Base-by-base conservation (phyloP, 2,888 invertebrate genomes). In the Sarcophaga caerulescens region DNA sequence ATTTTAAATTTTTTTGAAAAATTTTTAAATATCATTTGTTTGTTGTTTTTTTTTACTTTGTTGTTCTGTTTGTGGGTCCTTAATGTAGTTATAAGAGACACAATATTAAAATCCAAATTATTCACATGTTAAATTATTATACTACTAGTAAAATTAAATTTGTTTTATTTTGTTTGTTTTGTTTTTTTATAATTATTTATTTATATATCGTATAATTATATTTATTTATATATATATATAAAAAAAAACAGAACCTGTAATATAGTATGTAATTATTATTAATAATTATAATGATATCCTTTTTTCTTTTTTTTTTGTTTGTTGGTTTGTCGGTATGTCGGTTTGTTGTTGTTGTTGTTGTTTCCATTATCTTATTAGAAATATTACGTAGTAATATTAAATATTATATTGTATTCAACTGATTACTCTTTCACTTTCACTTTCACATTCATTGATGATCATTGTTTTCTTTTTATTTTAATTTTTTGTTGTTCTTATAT, bases 361-460 rank as follows among this genome's bases (percentile, higher is more conserved):
- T n/a, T n/a, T 76, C n/a, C 57, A 35, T 63, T 68, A 73, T 68
- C 69, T 74, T 69, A 68, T 52, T 52, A 12, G 14, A 52, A 84
- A 84, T 79, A 84, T 84, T 79, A 79, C 78, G 78, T 78, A 74
- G 83, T 83, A 81, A 77, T 81, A 79, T 85, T 79, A 59, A 59
- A 12, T 8, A 35, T 35, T 35, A 10, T 35, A 35, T 12, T 52
- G 52, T 52, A 14, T 81, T 82, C 68, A 78, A 85, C 78, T 75
- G 69, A 75, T 77, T 75, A 23, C 52, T 52, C 4, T 52, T 52
- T 52, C 52, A 65, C 25, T 52, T 65, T 63, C 63, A 19, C 25
- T 25, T 25, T 70, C 23, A 8, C 14, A 52, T 35, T 35, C 8
- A 6, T n/a, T n/a, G n/a, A n/a, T n/a, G n/a, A n/a, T 35, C 35